Percentiles rank a stretch among this genome's conserved stretches.
Conservation (phyloP, 2,113 vertebrate species). For the Mandrillus leucophaeus region DNA sequence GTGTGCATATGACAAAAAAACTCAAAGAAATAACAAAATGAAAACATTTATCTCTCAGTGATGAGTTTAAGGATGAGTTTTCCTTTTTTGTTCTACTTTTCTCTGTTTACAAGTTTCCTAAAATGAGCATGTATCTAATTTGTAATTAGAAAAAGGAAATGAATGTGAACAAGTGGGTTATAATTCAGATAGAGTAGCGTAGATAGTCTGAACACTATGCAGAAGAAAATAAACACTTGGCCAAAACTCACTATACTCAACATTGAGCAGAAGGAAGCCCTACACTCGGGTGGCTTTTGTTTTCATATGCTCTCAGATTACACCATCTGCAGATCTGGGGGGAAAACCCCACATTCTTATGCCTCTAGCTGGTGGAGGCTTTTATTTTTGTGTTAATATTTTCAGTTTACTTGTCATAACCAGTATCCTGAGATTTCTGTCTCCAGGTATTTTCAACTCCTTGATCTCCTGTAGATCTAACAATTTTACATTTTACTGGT, state of each 20-base stretch:
- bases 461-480: neutral
- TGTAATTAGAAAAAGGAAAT: conserved; percentile 1
- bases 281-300: neutral
- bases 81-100: neutral
- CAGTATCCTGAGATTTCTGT: neutral
- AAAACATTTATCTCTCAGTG: neutral
- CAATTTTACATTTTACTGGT: neutral
- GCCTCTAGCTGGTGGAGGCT: neutral
- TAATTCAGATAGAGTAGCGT: neutral
- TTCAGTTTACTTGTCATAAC: neutral
- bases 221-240: conserved; percentile 37
- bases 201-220: neutral
- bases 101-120: neutral
- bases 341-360: neutral
- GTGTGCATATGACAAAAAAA: neutral
- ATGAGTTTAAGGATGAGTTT: conserved; percentile 7
- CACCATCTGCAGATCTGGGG: neutral
- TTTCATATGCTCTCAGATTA: neutral
- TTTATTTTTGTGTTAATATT: neutral
- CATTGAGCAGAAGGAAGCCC: neutral
- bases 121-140: neutral
- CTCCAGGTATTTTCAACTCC: neutral
- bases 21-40: conserved; percentile 1
- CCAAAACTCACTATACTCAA: neutral
- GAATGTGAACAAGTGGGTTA: neutral